These are phyloP conservation scores for Ashinkailepas kermadecensis DNA, from an alignment of 2,888 invertebrate genomes.

Conservation along the genomic window DNA sequence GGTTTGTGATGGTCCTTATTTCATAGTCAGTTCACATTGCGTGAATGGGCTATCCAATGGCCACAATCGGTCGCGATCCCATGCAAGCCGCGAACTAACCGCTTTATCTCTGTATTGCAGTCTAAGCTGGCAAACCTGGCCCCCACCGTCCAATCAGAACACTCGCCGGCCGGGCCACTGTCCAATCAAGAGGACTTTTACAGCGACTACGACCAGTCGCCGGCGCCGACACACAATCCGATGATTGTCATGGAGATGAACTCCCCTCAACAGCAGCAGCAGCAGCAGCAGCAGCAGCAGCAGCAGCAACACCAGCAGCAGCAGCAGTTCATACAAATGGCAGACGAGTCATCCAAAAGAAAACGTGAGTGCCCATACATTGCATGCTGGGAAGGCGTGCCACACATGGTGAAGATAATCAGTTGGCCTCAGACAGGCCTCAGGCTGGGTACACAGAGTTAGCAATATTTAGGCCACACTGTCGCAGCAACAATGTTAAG, in stretches of 20 bases:
- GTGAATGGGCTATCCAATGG: too few relatives aligned
- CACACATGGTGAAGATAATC: too few relatives aligned
- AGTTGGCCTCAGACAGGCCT: too few relatives aligned
- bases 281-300: conserved; percentile 4
- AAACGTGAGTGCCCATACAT: neutral
- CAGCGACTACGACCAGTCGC: conserved; percentile 11
- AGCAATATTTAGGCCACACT: too few relatives aligned
- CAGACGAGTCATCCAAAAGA: neutral
- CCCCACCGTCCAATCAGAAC: conserved; percentile 5
- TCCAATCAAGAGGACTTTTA: conserved; percentile 12
- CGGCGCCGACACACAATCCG: conserved; percentile 6
- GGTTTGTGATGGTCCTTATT: too few relatives aligned
- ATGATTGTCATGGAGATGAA: conserved; percentile 11
- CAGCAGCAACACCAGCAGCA: neutral
- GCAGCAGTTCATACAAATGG: neutral
- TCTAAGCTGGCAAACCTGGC: conserved; percentile 15
- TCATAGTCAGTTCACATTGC: too few relatives aligned
- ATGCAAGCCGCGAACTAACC: too few relatives aligned
- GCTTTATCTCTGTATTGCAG: neutral
- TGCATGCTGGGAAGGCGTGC: too few relatives aligned
- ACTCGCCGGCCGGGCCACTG: neutral
- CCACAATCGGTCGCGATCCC: too few relatives aligned
- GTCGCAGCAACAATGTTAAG: too few relatives aligned
- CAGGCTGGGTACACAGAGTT: too few relatives aligned
- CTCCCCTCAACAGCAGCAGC: neutral